Conservation (phyloP, 2,113 vertebrate species). For the Gulo gulo region DNA sequence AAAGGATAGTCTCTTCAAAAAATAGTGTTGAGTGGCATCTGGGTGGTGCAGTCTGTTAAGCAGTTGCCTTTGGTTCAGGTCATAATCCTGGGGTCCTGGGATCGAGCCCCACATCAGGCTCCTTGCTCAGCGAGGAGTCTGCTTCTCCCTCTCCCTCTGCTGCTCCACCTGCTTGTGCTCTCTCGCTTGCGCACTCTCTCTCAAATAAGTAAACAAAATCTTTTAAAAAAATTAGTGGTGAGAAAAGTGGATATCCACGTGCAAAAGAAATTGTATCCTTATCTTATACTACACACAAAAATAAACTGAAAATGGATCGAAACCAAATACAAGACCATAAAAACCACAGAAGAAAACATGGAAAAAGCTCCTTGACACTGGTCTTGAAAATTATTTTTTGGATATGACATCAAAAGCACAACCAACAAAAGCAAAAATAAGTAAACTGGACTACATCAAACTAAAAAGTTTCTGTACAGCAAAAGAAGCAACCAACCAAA, state of each 20-base stretch:
- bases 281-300: not conserved
- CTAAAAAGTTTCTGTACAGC: not conserved
- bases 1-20: not conserved
- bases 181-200: too few species aligned
- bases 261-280: not conserved
- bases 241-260: not conserved
- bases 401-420: not conserved
- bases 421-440: not conserved
- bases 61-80: too few species aligned
- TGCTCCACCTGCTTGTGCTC: too few species aligned
- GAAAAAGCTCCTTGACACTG: not conserved
- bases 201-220: too few species aligned
- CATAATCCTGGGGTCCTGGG: too few species aligned
- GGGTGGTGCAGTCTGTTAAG: too few species aligned
- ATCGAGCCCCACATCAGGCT: too few species aligned
- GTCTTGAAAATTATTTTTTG: not conserved
- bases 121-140: too few species aligned
- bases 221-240: not conserved
- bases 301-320: not conserved
- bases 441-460: not conserved
- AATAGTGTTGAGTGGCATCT: not conserved
- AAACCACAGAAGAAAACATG: not conserved
- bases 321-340: not conserved
- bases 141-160: too few species aligned
- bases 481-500: not conserved